Evolutionary conservation across 2,797 vertebrate genomes (phyloP), one percentile per base, ranked within the genome.

Genomic region (Menidia menidia): DNA sequence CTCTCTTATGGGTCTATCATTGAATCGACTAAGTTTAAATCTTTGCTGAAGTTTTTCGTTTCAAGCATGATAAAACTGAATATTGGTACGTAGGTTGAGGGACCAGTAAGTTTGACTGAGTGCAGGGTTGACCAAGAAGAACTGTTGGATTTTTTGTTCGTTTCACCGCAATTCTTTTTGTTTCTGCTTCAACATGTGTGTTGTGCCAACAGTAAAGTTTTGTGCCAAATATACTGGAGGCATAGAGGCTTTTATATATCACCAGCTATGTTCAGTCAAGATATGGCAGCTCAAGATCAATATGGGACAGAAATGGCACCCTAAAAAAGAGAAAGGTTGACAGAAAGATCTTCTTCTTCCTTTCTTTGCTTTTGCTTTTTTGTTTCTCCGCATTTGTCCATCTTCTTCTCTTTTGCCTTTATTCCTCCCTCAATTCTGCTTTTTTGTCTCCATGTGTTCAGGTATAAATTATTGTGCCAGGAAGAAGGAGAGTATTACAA

Each of bases 401-500:
- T 42, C 39, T 18, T 55, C 13, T 45, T 55, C 15, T 14, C 30
- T 31, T 52, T 25, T 50, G 11, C 44, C 35, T 47, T 12, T 57
- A 13, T 66, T 1, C 32, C 1, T 53, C 25, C 8, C 3, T 41
- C 60, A 54, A 15, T 33, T 47, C 12, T 53, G 43, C 13, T 35
- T 32, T 52, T 9, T 32, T 16, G 13, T 15, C 45, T 58, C 16
- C 53, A 15, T 63, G 15, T 42, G 18, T 63, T 5, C 82, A 99
- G 98, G 98, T 99, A 96, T 88, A 99, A 99, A 81, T 73, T 99
- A 83, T 85, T 99, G 81, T 98, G 97, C 85, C 95, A 98, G 79
- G 97, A 99, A 75, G 98, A 99, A 82, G 98, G 98, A 0, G 97
- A 99, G 89, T 99, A 98, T 91, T 99, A 99, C 87, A 99, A 96